These are phyloP conservation scores for Exocentrus adspersus DNA, from an alignment of 2,888 invertebrate genomes.

Conservation along the genomic window DNA sequence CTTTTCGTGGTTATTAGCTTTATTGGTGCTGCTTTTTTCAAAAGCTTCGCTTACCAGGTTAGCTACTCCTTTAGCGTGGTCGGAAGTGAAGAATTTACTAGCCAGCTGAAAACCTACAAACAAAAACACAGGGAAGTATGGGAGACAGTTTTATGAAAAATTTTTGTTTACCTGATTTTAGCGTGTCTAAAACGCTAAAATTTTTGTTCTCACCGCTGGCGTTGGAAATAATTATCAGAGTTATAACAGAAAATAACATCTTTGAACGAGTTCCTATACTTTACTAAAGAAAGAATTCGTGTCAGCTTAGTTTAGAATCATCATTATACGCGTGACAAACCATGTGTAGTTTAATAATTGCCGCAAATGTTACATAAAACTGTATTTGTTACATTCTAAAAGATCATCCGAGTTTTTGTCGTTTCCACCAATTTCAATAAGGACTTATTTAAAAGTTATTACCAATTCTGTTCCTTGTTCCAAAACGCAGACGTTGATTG, in stretches of 20 bases:
- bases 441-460: no score
- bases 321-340: constrained; percentile 8
- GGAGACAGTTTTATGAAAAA: neutral
- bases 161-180: constrained; percentile 36
- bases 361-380: neutral
- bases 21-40: constrained; percentile 49
- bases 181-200: constrained; percentile 37
- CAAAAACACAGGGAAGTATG: no score
- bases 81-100: constrained; percentile 64
- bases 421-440: neutral
- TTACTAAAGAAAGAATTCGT: neutral
- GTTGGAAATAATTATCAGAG: constrained; percentile 14
- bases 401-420: neutral
- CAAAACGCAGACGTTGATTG: no score
- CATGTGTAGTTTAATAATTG: constrained; percentile 13
- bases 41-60: constrained; percentile 71
- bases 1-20: constrained; percentile 27
- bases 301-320: neutral
- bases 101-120: constrained; percentile 65
- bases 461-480: no score
- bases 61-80: constrained; percentile 69
- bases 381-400: neutral
- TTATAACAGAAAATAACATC: neutral
- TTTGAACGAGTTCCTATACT: neutral
- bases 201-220: constrained; percentile 30